A percentile compares a stretch with the other conserved stretches of the same genome.
Conservation (phyloP, 2,113 vertebrate genomes). For the Seriola rivoliana region DNA sequence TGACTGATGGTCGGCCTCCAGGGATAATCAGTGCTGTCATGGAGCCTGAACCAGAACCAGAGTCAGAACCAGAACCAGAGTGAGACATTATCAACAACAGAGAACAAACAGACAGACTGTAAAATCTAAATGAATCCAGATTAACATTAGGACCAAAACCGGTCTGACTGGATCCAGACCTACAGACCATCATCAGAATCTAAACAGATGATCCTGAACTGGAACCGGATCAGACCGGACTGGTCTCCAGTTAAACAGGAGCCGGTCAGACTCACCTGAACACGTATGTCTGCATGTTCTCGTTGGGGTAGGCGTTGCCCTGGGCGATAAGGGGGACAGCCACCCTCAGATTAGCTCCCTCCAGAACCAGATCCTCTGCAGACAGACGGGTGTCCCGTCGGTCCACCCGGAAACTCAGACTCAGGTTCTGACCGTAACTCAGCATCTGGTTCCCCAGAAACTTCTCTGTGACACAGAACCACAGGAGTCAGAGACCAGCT, state of each 20-base stretch:
- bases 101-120: no score
- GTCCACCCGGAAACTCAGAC: constrained; percentile 92
- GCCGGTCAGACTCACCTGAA: constrained; percentile 87
- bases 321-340: constrained; percentile 95
- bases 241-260: no score
- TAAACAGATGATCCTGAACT: no score
- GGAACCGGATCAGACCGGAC: no score
- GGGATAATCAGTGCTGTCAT: constrained; percentile 92
- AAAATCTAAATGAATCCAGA: no score
- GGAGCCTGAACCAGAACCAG: constrained; percentile 84
- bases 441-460: constrained; percentile 93
- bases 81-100: neutral
- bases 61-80: neutral
- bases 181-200: no score
- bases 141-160: no score
- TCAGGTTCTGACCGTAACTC: constrained; percentile 96
- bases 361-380: constrained; percentile 94
- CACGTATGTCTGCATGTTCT: constrained; percentile 87
- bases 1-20: constrained; percentile 92
- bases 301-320: constrained; percentile 94
- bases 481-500: neutral
- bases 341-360: constrained; percentile 89
- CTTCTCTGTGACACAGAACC: constrained; percentile 81
- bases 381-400: constrained; percentile 92
- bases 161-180: no score